A percentile compares a stretch with the other conserved stretches of the same genome.
These are phyloP conservation scores for Callosobruchus maculatus DNA, from an alignment of 2,888 invertebrate genomes.

Conservation along the genomic window DNA sequence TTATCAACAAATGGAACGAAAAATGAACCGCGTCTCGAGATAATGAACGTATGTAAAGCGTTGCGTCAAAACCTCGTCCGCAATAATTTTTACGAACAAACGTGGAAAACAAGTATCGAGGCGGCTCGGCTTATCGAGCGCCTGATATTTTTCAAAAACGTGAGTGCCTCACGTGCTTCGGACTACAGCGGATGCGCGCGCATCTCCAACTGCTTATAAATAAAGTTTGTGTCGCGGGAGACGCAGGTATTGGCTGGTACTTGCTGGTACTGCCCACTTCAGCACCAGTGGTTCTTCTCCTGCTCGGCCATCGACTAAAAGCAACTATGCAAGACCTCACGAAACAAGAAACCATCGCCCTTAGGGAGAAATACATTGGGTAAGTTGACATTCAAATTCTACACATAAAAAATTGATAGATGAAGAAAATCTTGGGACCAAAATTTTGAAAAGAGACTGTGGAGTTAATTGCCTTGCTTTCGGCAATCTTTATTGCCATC, in stretches of 20 bases:
- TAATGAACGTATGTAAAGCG: not conserved
- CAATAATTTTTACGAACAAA: not conserved
- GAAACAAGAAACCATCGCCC: conserved; percentile 75
- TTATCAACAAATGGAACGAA: not conserved
- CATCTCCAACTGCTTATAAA: not conserved
- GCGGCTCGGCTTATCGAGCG: not conserved
- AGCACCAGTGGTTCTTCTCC: not conserved
- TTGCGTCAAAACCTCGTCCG: not conserved
- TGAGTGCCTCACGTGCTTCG: not conserved
- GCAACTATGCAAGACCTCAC: conserved; percentile 30
- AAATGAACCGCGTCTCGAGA: not conserved
- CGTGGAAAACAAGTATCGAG: not conserved
- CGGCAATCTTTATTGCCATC: too few species aligned
- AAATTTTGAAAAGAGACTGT: too few species aligned
- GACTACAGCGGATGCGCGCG: not conserved
- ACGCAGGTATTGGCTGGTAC: not conserved
- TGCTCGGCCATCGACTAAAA: not conserved
- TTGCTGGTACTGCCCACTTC: not conserved
- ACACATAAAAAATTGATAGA: too few species aligned
- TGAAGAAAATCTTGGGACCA: too few species aligned
- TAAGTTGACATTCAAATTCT: conserved; percentile 50
- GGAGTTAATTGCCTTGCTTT: too few species aligned
- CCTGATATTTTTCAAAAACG: not conserved
- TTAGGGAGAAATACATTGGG: conserved; percentile 81
- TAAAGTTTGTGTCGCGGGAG: not conserved